Evolutionary conservation across 2,797 vertebrate species (phyloP).

Genomic region (Nyctalus aviator): DNA sequence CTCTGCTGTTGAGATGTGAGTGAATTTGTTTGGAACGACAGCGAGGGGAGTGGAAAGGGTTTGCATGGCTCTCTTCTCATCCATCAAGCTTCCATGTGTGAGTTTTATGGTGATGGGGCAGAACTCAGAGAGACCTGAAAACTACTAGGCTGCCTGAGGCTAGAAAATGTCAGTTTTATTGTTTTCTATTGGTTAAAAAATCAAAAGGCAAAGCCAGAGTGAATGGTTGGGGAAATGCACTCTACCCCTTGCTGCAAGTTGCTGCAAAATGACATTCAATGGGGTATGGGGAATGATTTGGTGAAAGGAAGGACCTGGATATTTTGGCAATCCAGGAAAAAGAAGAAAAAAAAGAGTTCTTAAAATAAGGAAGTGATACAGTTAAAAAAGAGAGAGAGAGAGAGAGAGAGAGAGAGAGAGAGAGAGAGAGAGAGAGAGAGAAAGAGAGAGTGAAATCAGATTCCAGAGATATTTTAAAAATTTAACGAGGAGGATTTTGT

Average conservation of each 20-base stretch:
- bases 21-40: not conserved
- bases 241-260: not conserved
- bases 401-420: not conserved
- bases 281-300: not conserved
- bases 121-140: not conserved
- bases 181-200: not conserved
- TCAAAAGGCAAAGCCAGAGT: not conserved
- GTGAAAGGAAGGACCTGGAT: not conserved
- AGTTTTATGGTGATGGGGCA: not conserved
- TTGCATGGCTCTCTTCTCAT: not conserved
- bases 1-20: not conserved
- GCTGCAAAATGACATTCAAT: not conserved
- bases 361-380: not conserved
- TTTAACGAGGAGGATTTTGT: not conserved
- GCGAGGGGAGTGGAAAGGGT: not conserved
- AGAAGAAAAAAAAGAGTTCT: not conserved
- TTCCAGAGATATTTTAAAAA: not conserved
- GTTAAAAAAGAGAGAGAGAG: not conserved
- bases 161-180: not conserved
- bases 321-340: not conserved
- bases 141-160: not conserved
- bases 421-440: not conserved
- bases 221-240: not conserved
- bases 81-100: not conserved
- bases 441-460: not conserved